phyloP scores from a whole-genome alignment of 2,888 invertebrate species.

The Sarcophaga caerulescens region DNA sequence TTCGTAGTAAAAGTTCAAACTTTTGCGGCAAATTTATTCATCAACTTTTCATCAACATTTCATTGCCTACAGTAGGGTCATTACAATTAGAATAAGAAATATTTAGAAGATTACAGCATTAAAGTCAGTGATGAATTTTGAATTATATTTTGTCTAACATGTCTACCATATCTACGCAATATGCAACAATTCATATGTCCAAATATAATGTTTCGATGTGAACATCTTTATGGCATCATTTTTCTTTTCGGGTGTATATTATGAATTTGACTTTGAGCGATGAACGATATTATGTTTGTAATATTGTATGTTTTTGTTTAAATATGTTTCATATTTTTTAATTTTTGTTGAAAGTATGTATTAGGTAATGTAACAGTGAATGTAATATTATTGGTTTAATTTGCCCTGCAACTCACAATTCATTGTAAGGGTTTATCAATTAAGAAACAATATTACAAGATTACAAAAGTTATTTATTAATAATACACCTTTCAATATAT shows the following conservation, averaged over 20 bases:
- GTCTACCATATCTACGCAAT: too few relatives aligned
- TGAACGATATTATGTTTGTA: conserved; percentile 14
- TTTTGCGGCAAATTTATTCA: neutral
- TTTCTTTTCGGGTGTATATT: conserved; percentile 6
- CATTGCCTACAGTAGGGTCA: too few relatives aligned
- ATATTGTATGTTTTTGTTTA: neutral
- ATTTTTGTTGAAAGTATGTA: neutral
- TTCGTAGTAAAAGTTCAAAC: neutral
- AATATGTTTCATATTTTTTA: neutral
- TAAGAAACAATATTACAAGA: too few relatives aligned
- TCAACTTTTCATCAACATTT: too few relatives aligned
- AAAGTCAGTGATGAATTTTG: too few relatives aligned
- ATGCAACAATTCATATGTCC: neutral
- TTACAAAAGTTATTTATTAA: neutral
- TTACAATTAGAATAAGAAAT: too few relatives aligned
- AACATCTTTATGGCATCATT: neutral
- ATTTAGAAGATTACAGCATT: too few relatives aligned
- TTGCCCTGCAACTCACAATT: too few relatives aligned
- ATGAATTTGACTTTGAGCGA: conserved; percentile 11
- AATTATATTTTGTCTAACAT: too few relatives aligned
- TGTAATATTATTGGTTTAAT: too few relatives aligned
- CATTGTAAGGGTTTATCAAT: too few relatives aligned
- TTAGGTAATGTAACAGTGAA: too few relatives aligned
- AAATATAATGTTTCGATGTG: neutral
- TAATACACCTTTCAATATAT: neutral